phyloP scores from a whole-genome alignment of 2,113 vertebrate species.

The Morone chrysops region DNA sequence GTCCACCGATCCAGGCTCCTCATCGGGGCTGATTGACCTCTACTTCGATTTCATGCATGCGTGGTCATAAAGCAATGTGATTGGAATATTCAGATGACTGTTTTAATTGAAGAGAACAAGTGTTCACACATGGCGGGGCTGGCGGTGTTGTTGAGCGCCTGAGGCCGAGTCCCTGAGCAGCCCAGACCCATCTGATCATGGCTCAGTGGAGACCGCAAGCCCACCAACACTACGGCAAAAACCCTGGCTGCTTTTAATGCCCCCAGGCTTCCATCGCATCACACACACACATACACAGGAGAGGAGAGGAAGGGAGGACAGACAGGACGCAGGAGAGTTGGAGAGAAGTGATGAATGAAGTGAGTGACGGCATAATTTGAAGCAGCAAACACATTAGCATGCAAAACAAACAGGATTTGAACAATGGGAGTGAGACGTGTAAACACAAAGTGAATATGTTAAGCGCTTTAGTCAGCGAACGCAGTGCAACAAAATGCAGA shows the following conservation, averaged over 20 bases:
- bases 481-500: slow-evolving; percentile 16
- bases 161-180: slow-evolving; percentile 73
- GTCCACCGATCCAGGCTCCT: slow-evolving; percentile 16
- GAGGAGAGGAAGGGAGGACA: slow-evolving; percentile 10
- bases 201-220: slow-evolving; percentile 71
- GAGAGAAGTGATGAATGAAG: slow-evolving; percentile 37
- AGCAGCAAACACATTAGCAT: slow-evolving; percentile 53
- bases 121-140: slow-evolving; percentile 80
- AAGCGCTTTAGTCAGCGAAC: slow-evolving; percentile 7
- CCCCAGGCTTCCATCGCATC: slow-evolving; percentile 64
- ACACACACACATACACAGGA: slow-evolving; percentile 30
- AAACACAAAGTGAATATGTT: slow-evolving; percentile 41
- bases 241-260: slow-evolving; percentile 77
- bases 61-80: slow-evolving; percentile 71
- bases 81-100: slow-evolving; percentile 82
- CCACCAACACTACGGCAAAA: slow-evolving; percentile 66
- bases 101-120: slow-evolving; percentile 83
- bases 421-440: slow-evolving; percentile 21
- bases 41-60: slow-evolving; percentile 64
- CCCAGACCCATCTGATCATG: slow-evolving; percentile 79
- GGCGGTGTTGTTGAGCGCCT: slow-evolving; percentile 74
- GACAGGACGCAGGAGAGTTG: neutral
- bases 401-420: slow-evolving; percentile 38
- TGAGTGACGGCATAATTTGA: slow-evolving; percentile 61
- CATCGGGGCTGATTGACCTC: slow-evolving; percentile 55